Base-by-base conservation (phyloP, 2,797 vertebrate species). In the Tragopan temminckii region DNA sequence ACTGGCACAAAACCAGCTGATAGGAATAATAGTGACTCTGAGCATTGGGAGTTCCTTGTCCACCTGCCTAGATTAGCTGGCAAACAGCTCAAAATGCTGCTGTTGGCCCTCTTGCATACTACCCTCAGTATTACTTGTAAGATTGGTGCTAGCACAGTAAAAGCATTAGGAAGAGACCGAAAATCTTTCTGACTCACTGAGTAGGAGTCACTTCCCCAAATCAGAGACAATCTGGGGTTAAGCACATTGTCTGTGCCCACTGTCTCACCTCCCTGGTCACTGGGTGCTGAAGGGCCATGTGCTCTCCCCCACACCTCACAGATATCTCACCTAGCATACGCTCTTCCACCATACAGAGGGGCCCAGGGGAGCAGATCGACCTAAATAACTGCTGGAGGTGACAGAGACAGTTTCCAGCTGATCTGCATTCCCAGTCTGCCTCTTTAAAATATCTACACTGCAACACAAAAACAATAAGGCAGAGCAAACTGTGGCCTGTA, bases 201-300 rank as follows among this genome's bases (percentile, higher is more conserved):
- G 11, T 55, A 33, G 55, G n/a, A 69, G 21, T 61, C 2, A 0
- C 12, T 18, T 43, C 13, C 6, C 8, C 42, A 69, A 38, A 62
- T 55, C 7, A 63, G 43, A 84, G 18, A 5, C 35, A 2, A 0
- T 33, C 20, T n/a, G 11, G 21, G 5, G 5, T 38, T 66, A 55
- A 86, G 23, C 0, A 2, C 6, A 42, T 50, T 20, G 8, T 67
- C 40, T 81, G 52, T 1, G 1, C 18, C 12, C 3, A 14, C 27
- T 33, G 31, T n/a, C 24, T 68, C 7, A 5, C 7, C 7, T 88
- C 7, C 14, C 27, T 8, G 35, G 25, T 5, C 53, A 61, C 48
- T 27, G 62, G 42, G 8, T 2, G 1, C 20, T 45, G 29, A 11
- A 67, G 33, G 24, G 23, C 8, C 53, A 19, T 6, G 13, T 50